These are phyloP conservation scores for Ciconia boyciana DNA, from an alignment of 2,113 vertebrate species.

Conservation along the genomic window DNA sequence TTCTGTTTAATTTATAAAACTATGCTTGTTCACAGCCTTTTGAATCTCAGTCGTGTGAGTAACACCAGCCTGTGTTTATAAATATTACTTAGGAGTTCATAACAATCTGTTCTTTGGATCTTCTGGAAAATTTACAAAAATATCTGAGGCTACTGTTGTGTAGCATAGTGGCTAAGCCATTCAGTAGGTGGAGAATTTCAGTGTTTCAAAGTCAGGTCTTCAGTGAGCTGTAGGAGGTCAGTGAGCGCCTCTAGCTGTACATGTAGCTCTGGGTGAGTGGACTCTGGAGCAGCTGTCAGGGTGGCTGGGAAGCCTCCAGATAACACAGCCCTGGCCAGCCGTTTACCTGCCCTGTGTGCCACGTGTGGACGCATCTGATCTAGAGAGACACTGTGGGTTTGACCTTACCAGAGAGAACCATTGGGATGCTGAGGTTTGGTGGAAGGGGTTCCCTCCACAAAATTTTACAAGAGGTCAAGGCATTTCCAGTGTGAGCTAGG, in stretches of 20 bases:
- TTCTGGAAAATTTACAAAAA: background rate
- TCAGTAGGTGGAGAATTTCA: background rate
- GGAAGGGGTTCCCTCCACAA: background rate
- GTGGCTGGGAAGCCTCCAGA: background rate
- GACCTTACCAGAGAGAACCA: background rate
- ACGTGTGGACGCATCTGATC: rapidly evolving
- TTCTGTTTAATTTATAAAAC: background rate
- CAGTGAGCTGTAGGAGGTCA: background rate
- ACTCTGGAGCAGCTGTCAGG: background rate
- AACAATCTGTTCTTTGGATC: background rate
- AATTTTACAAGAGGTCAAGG: background rate
- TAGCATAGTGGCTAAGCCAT: background rate
- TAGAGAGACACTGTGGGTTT: background rate
- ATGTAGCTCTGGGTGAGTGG: background rate
- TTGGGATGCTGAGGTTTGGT: background rate
- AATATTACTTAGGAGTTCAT: background rate
- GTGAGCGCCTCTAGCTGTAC: rapidly evolving
- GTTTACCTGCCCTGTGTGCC: background rate
- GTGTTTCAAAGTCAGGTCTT: background rate
- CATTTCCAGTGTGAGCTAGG: background rate
- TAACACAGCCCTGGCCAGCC: background rate
- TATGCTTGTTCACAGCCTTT: background rate
- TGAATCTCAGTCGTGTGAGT: background rate
- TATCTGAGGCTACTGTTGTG: background rate
- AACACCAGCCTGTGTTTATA: background rate